Percentiles rank a stretch among this genome's conserved stretches.
phyloP scores from a whole-genome alignment of 2,113 vertebrate genomes.

The Cygnus atratus region DNA sequence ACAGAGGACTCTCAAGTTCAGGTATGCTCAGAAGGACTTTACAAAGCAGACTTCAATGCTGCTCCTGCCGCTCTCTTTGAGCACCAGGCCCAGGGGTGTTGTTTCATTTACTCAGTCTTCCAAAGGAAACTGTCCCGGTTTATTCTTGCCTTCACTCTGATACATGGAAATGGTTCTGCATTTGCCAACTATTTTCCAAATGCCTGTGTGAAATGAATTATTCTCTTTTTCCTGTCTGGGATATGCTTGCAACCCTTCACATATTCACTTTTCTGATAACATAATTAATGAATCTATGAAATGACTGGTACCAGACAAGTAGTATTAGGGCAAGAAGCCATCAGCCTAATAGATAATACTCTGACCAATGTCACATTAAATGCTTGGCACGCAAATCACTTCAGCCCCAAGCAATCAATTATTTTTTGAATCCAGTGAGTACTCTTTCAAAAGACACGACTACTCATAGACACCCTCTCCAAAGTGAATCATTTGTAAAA shows the following conservation, averaged over 20 bases:
- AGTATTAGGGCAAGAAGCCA: constrained; percentile 42
- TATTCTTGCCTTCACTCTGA: background rate
- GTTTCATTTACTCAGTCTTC: background rate
- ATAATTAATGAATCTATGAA: constrained; percentile 29
- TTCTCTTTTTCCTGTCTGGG: background rate
- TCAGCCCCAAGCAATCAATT: constrained; percentile 38
- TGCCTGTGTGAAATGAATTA: background rate
- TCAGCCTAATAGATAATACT: background rate
- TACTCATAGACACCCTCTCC: background rate
- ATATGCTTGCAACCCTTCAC: background rate
- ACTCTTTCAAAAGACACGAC: background rate
- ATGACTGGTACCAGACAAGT: constrained; percentile 35
- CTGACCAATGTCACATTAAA: constrained; percentile 24
- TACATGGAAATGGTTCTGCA: background rate
- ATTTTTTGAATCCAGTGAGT: constrained; percentile 6
- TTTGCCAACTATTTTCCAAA: background rate
- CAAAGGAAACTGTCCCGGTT: background rate
- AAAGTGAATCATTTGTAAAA: constrained; percentile 32
- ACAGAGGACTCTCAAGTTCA: background rate
- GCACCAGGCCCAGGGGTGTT: background rate
- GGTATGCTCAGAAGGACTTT: background rate
- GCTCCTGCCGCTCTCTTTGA: background rate
- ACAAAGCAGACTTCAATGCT: background rate
- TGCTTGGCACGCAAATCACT: background rate
- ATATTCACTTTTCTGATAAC: background rate